Conservation (phyloP, 2,113 vertebrate genomes). For the Caretta caretta region DNA sequence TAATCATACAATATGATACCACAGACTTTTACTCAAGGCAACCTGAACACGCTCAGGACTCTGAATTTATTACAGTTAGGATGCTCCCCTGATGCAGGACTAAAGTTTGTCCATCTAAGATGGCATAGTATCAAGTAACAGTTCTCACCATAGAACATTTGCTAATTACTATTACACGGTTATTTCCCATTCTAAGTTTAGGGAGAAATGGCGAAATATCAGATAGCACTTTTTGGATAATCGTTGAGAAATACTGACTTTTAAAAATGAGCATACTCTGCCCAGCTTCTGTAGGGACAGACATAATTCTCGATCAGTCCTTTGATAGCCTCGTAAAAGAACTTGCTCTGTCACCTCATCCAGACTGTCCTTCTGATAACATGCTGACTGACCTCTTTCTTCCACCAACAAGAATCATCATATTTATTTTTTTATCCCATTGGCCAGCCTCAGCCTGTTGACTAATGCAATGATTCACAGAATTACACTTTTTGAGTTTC, state of each 20-base stretch:
- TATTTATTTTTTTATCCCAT: conserved; percentile 34
- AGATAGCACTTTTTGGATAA: conserved; percentile 31
- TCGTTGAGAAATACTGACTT: conserved; percentile 37
- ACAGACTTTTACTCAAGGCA: background rate
- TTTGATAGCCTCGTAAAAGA: conserved; percentile 57
- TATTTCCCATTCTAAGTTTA: background rate
- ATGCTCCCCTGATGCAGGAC: background rate
- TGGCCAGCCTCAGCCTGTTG: conserved; percentile 8
- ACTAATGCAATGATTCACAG: background rate
- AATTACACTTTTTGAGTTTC: background rate
- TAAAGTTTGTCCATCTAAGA: background rate
- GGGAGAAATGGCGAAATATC: background rate
- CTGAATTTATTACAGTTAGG: rapidly evolving
- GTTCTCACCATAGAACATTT: background rate
- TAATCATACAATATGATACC: background rate
- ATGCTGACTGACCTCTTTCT: conserved; percentile 50
- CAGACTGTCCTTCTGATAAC: conserved; percentile 14
- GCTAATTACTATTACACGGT: background rate
- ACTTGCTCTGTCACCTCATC: conserved; percentile 29
- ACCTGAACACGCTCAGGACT: background rate
- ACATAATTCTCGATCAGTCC: conserved; percentile 48
- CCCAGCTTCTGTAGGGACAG: conserved; percentile 55
- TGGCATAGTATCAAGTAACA: rapidly evolving
- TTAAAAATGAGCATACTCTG: conserved; percentile 30
- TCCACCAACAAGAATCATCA: conserved; percentile 15